Base-by-base conservation (phyloP, 1,140 invertebrate species). In the Asobara japonica region DNA sequence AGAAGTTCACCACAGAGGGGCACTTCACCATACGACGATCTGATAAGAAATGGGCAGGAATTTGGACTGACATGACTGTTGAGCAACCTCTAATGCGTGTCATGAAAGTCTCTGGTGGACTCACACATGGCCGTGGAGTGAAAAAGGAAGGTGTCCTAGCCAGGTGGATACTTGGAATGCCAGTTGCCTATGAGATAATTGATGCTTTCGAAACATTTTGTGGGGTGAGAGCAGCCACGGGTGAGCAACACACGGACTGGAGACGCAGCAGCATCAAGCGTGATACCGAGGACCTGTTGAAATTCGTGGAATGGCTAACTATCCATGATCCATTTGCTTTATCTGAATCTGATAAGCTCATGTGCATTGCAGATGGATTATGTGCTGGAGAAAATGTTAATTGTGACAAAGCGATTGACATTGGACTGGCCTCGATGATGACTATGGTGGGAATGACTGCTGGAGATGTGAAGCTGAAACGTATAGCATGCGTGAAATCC, bases 41-140 rank as follows among this genome's bases (percentile, higher is more conserved):
- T 73, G 81, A 84, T 67, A 85, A 84, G 75, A 87, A 80, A 76
- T 85, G 82, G 76, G 80, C 75, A 45, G 79, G 87, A 20, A 80
- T 75, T 61, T 82, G 76, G 76, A 74, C 78, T 41, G 86, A 88
- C 72, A 84, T 88, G 83, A 77, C 74, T 6, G 84, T 86, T 45
- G 84, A 86, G 45, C 83, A 85, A 73, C 75, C 36, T 73, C 45
- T 86, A 0, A 86, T 84, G 81, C 78, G 77, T 74, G 65, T 79
- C 18, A 84, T 83, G 76, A 83, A 84, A 68, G 78, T 71, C 16
- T 61, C 74, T 73, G 85, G 85, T 71, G 85, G 80, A 70, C 31
- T 86, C 3, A 25, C 22, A 65, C 48, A 77, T 74, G 80, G 81
- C 4, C 73, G 83, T 80, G 81, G 83, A 75, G 77, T 78, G 2